Percentiles rank a stretch among this genome's conserved stretches.
phyloP scores from a whole-genome alignment of 2,888 invertebrate genomes.

The Drosophila fungiperda region DNA sequence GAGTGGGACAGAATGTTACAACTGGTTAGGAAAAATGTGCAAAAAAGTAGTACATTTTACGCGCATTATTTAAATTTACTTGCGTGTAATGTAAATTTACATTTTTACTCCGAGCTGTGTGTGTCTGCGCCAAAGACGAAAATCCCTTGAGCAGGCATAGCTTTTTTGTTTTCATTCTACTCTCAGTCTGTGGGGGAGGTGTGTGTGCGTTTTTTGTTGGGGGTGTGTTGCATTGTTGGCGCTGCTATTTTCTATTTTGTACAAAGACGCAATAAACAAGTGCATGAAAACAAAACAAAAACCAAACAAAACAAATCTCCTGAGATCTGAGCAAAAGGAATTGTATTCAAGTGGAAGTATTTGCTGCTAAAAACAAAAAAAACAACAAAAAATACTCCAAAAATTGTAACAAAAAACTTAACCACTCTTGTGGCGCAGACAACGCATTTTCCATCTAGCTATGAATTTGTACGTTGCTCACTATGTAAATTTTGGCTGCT shows the following conservation, averaged over 20 bases:
- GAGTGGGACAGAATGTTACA: constrained; percentile 14
- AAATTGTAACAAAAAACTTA: constrained; percentile 25
- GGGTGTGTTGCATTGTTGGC: constrained; percentile 52
- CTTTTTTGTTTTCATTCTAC: constrained; percentile 7
- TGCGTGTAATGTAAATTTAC: constrained; percentile 78
- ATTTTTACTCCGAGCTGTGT: constrained; percentile 55
- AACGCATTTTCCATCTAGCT: constrained; percentile 18
- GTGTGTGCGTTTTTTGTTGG: background rate
- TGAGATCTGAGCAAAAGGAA: constrained; percentile 59
- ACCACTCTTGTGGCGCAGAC: constrained; percentile 51
- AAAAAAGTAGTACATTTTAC: constrained; percentile 75
- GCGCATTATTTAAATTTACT: constrained; percentile 81
- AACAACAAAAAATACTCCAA: background rate
- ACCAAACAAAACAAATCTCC: constrained; percentile 60
- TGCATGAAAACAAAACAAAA: constrained; percentile 69
- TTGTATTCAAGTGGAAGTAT: constrained; percentile 65
- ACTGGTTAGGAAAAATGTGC: constrained; percentile 33
- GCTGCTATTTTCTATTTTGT: constrained; percentile 49
- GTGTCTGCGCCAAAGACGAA: constrained; percentile 51
- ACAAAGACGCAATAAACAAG: constrained; percentile 76
- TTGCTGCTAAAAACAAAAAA: constrained; percentile 32
- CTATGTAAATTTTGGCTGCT: constrained; percentile 20
- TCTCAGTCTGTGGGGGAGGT: background rate
- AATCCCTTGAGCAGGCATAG: constrained; percentile 63
- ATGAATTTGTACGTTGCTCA: constrained; percentile 4